phyloP scores from a whole-genome alignment of 2,113 vertebrate species.

The Prunella fulvescens region DNA sequence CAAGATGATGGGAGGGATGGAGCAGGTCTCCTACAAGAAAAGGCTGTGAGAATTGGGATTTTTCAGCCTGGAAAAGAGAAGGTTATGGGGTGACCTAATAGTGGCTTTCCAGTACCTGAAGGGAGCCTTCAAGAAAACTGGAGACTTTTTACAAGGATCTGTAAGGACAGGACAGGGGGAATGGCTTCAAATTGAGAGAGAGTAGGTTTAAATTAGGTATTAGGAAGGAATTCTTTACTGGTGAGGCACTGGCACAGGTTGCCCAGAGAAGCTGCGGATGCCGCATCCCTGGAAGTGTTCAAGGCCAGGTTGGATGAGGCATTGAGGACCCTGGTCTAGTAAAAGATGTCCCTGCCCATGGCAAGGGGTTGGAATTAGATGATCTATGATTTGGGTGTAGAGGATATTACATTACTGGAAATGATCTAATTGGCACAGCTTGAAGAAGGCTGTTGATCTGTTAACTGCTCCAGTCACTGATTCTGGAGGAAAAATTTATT shows the following conservation, averaged over 20 bases:
- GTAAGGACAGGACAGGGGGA: background rate
- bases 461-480: background rate
- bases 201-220: background rate
- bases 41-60: background rate
- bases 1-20: background rate
- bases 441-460: background rate
- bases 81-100: background rate
- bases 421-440: background rate
- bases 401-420: background rate
- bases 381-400: background rate
- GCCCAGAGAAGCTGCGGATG: background rate
- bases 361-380: background rate
- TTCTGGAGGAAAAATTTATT: background rate
- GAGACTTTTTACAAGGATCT: background rate
- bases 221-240: background rate
- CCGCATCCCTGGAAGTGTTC: background rate
- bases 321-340: background rate
- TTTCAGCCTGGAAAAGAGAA: background rate
- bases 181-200: background rate
- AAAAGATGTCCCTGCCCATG: background rate
- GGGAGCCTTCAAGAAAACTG: background rate
- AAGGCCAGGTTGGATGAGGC: background rate
- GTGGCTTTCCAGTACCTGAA: background rate
- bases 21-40: background rate
- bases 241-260: background rate